Evolutionary conservation across 2,888 invertebrate species (phyloP), one percentile per base, ranked within the genome.

Genomic region (Bellardia pandia): DNA sequence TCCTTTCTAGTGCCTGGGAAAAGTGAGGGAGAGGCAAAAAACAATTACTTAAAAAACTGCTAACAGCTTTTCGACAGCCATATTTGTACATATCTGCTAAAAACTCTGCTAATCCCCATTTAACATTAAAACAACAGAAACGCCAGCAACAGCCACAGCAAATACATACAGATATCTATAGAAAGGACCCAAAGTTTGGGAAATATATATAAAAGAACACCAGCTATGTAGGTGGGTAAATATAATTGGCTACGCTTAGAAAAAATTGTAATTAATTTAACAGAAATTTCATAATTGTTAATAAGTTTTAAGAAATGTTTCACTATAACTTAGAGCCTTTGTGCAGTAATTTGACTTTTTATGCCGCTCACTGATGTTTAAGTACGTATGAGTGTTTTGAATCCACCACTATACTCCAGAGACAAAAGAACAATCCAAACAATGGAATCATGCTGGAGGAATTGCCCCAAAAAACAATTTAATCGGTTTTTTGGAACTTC

Each of bases 21-120:
- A n/a, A 69, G 30, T 7, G n/a, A 7, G 30, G 13, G 5, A 33
- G 48, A 48, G 30, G 9, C 7, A 60, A 37, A 48, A 75, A 37
- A 64, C 1, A 37, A 23, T 23, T 23, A 23, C 23, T 23, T 1
- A 23, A 23, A 60, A 42, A 74, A 45, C 3, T 60, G 13, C 40
- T 56, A n/a, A 14, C 40, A 68, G 66, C 68, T 48, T 69, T 68
- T 72, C 16, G 58, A 62, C 40, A 53, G 62, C 23, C 62, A 71
- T 62, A 71, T 62, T 53, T 45, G 45, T 56, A 60, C 11, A 64
- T 23, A 48, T 62, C 40, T 75, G 60, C 48, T 60, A 33, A 75
- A 75, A 74, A 60, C 33, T 77, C 53, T 71, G 42, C 33, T 64
- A 77, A 71, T 83, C n/a, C 77, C 23, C 37, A 45, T 37, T 56